Base-by-base conservation (phyloP, 1,140 invertebrate genomes). In the Heliconius eleuchia region DNA sequence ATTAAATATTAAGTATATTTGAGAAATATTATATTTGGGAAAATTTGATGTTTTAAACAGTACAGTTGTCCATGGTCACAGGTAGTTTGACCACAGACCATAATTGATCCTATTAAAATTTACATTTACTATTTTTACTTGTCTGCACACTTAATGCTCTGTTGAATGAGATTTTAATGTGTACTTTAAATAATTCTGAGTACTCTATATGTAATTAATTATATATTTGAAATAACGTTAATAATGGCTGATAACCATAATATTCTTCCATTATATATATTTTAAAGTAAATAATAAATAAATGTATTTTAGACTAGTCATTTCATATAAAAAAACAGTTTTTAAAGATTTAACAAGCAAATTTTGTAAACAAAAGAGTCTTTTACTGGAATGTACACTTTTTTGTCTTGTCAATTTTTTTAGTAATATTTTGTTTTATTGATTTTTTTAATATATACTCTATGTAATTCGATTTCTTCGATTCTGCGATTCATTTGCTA, bases 241-340 rank as follows among this genome's bases (percentile, higher is more conserved):
- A 66, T 30, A 66, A 66, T 66, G 11, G 50, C 50, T 18, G 18
- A 52, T 19, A 7, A 23, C n/a, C n/a, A 60, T 16, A 66, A 30
- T 23, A 66, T 66, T 66, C 11, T 27, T 66, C 11, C 57, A 30
- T 13, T 27, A 66, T 13, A 66, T 66, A 66, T 30, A 66, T 27
- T n/a, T 9, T 57, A 57, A 57, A 57, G 55, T n/a, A n/a, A 66
- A 66, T 5, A 13, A 27, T 27, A 13, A 66, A 66, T 27, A 30
- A 66, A 66, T 27, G 60, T 66, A 66, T 66, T 66, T 66, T 66
- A 66, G 60, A 30, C 60, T 66, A 66, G 60, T 66, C 27, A 30
- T 13, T 66, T 66, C 23, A 30, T 66, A 30, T 66, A 16, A 66
- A 27, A 66, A 66, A 16, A 27, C 23, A 9, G 7, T 27, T 66